Base-by-base conservation (phyloP, 2,113 vertebrate species). In the Symphodus melops region DNA sequence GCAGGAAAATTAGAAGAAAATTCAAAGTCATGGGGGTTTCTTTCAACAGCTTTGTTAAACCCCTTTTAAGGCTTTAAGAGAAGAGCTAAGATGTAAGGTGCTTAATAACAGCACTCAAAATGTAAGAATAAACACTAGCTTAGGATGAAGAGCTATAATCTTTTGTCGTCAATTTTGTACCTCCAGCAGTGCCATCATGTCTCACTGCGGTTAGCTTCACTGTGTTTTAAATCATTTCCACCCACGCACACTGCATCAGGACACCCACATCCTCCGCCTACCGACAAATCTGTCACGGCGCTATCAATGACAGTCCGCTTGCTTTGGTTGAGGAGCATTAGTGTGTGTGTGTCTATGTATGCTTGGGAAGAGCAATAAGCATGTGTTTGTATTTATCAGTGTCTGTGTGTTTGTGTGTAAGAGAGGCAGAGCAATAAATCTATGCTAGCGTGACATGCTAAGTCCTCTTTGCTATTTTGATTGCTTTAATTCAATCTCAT, bases 211-310 rank as follows among this genome's bases (percentile, higher is more conserved):
- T 61, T 59, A 70, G 76, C 73, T 16, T 49, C 44, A 48, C 58
- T 72, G 62, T 71, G 23, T 74, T 25, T 66, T 80, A 71, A 76
- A 88, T 88, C 75, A 77, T 51, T 54, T 68, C 72, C 75, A 17
- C 82, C 88, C 68, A 77, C 79, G 8, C 72, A 44, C 62, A 59
- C 60, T 61, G 57, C 81, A 86, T 72, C 80, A 66, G 8, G 67
- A 75, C 75, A 33, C 77, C 84, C 79, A 65, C 80, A 48, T 72
- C 72, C 77, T 52, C 39, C 79, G 21, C 87, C 89, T 68, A 86
- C 82, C 36, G 72, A 55, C 9, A 62, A 74, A 88, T 77, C 81
- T 84, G 88, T 87, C 80, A 81, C 81, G 36, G 74, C 60, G 8
- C 84, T 67, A 68, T 79, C 79, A 69, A 8, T 61, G 73, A 60